These are phyloP conservation scores for Pangasius larnaudii DNA, from an alignment of 2,797 vertebrate genomes.

Conservation along the genomic window DNA sequence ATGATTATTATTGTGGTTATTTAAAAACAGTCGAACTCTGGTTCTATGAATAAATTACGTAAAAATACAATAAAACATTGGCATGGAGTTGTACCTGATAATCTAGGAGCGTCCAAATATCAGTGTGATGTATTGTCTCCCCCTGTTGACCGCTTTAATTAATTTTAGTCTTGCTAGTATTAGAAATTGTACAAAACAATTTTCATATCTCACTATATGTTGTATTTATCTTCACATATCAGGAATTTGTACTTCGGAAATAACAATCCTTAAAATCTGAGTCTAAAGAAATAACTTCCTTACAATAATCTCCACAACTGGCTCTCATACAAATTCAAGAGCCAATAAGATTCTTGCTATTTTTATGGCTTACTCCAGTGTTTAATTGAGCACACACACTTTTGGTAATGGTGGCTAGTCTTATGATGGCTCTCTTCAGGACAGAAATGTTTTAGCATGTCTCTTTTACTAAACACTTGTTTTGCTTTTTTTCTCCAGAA, in stretches of 20 bases:
- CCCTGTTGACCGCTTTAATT: slow-evolving; percentile 31
- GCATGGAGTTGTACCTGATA: neutral
- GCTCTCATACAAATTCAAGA: neutral
- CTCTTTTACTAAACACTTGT: neutral
- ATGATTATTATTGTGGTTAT: neutral
- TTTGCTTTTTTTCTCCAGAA: neutral
- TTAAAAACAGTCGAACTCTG: neutral
- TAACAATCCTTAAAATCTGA: neutral
- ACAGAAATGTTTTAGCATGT: neutral
- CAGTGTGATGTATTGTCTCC: slow-evolving; percentile 31
- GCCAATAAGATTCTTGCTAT: neutral
- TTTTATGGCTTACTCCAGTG: neutral
- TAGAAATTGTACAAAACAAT: neutral
- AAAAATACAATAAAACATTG: neutral
- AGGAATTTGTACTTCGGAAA: neutral
- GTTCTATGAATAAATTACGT: neutral
- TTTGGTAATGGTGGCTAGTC: neutral
- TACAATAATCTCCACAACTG: neutral
- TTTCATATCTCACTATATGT: neutral
- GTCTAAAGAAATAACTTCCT: neutral
- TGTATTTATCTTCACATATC: neutral
- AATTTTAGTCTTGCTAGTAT: neutral
- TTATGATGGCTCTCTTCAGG: neutral
- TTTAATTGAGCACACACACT: neutral
- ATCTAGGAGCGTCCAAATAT: neutral